Evolutionary conservation across 2,797 vertebrate genomes (phyloP).

Genomic region (Lagorchestes hirsutus): DNA sequence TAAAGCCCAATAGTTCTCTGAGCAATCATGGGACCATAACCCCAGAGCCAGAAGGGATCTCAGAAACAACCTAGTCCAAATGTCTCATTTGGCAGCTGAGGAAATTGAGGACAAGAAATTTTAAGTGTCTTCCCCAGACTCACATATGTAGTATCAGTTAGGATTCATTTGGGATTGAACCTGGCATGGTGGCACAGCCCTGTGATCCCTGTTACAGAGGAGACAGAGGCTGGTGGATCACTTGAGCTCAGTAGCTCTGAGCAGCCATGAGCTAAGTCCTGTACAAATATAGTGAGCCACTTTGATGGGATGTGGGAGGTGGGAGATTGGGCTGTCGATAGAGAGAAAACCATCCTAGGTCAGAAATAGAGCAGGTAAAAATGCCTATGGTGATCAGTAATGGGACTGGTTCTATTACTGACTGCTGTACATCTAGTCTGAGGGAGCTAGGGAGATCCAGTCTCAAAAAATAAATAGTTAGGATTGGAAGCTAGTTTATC

Average conservation of each 20-base stretch:
- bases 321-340: background rate
- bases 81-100: background rate
- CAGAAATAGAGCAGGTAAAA: background rate
- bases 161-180: background rate
- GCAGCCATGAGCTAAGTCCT: background rate
- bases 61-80: background rate
- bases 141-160: background rate
- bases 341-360: background rate
- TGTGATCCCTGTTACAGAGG: background rate
- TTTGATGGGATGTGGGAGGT: background rate
- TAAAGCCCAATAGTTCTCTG: background rate
- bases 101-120: background rate
- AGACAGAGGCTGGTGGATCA: background rate
- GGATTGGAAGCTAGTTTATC: background rate
- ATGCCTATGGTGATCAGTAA: background rate
- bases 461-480: background rate
- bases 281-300: background rate
- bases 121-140: background rate
- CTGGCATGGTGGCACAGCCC: background rate
- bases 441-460: background rate
- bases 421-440: background rate
- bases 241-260: background rate
- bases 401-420: background rate
- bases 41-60: background rate
- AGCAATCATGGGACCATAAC: background rate